Base-by-base conservation (phyloP, 2,888 invertebrate genomes). In the Amphiduros pacificus region DNA sequence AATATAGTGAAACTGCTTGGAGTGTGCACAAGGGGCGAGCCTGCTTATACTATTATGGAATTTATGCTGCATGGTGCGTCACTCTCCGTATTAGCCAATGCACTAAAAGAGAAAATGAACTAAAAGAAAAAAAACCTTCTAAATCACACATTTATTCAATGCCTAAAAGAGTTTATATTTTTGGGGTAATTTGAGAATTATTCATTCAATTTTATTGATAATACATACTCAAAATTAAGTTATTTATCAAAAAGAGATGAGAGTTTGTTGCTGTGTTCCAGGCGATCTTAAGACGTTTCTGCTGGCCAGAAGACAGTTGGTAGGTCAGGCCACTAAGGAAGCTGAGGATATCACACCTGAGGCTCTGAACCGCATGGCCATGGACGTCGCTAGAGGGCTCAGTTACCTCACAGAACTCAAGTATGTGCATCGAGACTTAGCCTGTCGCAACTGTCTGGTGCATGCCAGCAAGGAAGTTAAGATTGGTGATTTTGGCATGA, bases 401-500 rank as follows among this genome's bases (percentile, higher is more conserved):
- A 88, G 90, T 55, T 94, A 94, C 83, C 86, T 95, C 70, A 91
- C 92, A 27, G 89, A 90, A 76, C 84, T 89, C 73, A 92, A 91
- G 82, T 94, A 91, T 82, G 92, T 94, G 61, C 94, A 94, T 84
- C 85, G 87, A 86, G 94, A 95, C 82, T 87, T 95, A 29, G 90
- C 90, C 0, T 89, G 88, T 60, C 83, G 90, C 71, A 95, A 91
- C 84, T 94, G 90, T 77, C 84, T 92, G 36, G 89, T 92, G 11
- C 89, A 89, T 82, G 88, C 90, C 82, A 87, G 87, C 71, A 86
- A 90, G 62, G 86, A 88, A 0, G 80, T 92, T 78, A 87, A 90
- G 85, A 85, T 91, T 36, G 91, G 90, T 1, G 94, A 95, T 83
- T 95, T 94, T 82, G 94, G 94, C 48, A 93, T 94, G 94, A 91